phyloP scores from a whole-genome alignment of 2,113 vertebrate species.

The Pantherophis guttatus region DNA sequence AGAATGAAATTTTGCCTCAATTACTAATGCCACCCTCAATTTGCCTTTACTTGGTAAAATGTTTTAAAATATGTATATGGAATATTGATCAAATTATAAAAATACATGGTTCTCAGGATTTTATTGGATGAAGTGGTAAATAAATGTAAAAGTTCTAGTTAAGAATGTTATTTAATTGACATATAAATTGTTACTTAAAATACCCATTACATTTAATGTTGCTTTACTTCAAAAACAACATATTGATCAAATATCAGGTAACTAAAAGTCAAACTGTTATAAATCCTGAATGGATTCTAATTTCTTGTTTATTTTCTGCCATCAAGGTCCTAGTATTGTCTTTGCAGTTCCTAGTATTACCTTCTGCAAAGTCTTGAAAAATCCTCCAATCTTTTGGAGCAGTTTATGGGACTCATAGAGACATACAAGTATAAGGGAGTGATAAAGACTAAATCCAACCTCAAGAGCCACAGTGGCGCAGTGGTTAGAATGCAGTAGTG shows the following conservation, averaged over 20 bases:
- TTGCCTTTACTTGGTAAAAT: neutral
- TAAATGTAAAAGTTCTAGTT: neutral
- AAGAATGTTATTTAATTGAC: neutral
- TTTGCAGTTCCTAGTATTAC: neutral
- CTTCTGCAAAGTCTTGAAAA: neutral
- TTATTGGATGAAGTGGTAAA: neutral
- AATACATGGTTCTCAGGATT: neutral
- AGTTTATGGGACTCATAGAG: neutral
- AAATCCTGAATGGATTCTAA: neutral
- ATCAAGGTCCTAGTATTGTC: too few relatives aligned
- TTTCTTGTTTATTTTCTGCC: neutral
- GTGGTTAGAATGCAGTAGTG: too few relatives aligned
- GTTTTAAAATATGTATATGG: neutral
- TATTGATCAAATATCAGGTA: neutral
- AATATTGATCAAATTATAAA: neutral
- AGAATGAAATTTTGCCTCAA: neutral
- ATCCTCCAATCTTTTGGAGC: neutral
- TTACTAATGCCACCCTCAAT: neutral
- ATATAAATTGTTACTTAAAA: slow-evolving; percentile 1
- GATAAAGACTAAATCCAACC: neutral
- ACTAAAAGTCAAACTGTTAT: neutral
- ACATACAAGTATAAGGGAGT: neutral
- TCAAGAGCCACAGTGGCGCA: too few relatives aligned
- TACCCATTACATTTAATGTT: neutral
- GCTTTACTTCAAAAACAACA: neutral